Evolutionary conservation across 2,888 invertebrate genomes (phyloP).

Genomic region (Blastobasis lacticolella): DNA sequence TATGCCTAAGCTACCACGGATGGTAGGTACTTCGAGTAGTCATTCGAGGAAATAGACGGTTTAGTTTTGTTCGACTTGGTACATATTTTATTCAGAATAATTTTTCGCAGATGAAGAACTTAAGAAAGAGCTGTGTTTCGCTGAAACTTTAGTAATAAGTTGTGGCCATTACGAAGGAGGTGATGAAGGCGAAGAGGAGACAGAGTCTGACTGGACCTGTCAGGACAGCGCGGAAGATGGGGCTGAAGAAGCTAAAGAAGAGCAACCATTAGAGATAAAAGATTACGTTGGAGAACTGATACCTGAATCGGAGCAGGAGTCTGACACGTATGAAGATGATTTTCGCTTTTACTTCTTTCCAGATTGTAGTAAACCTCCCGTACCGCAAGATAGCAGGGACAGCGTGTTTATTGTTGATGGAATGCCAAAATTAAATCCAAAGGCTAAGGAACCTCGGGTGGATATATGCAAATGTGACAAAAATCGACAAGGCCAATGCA

Average conservation of each 20-base stretch:
- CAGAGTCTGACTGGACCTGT: conserved; percentile 59
- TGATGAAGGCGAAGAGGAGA: conserved; percentile 34
- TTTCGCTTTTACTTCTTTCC: conserved; percentile 64
- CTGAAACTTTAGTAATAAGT: conserved; percentile 70
- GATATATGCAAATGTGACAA: conserved; percentile 35
- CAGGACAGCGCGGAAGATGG: conserved; percentile 32
- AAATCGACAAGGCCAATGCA: conserved; percentile 41
- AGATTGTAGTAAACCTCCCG: conserved; percentile 43
- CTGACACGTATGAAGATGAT: conserved; percentile 39
- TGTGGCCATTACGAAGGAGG: conserved; percentile 56
- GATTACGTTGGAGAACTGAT: conserved; percentile 15
- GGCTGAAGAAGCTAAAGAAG: conserved; percentile 28
- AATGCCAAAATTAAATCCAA: conserved; percentile 46
- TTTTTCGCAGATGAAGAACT: conserved; percentile 56
- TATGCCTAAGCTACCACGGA: no score
- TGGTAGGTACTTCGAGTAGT: no score
- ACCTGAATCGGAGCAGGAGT: conserved; percentile 21
- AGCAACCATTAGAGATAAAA: conserved; percentile 25
- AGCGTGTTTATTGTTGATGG: conserved; percentile 51
- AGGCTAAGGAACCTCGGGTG: conserved; percentile 17
- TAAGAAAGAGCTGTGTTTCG: conserved; percentile 67
- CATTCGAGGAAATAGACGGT: no score
- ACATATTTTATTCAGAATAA: no score
- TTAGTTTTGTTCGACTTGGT: no score
- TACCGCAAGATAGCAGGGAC: conserved; percentile 34